These are phyloP conservation scores for Penelope pileata DNA, from an alignment of 2,113 vertebrate genomes.

Conservation along the genomic window DNA sequence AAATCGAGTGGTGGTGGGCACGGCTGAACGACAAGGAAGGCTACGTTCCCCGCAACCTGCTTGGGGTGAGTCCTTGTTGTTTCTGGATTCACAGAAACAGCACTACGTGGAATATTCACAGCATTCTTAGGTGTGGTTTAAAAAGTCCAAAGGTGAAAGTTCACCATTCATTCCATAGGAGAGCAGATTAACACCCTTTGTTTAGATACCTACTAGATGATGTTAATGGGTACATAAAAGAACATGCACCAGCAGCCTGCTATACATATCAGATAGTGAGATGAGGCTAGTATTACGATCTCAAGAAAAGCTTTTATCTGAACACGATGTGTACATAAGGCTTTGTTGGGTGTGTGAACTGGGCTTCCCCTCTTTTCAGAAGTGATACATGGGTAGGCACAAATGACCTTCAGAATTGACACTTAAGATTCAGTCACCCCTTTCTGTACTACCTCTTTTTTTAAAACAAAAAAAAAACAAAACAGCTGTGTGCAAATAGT, in stretches of 20 bases:
- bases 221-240: not conserved
- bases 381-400: not conserved
- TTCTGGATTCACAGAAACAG: not conserved
- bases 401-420: not conserved
- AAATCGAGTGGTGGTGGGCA: slow-evolving; percentile 98
- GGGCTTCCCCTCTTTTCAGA: not conserved
- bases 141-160: not conserved
- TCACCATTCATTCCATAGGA: not conserved
- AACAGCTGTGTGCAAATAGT: not conserved
- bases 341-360: not conserved
- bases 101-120: too few relatives aligned
- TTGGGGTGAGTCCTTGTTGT: slow-evolving; percentile 85
- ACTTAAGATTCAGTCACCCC: not conserved
- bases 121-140: not conserved
- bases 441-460: not conserved
- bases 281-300: too few relatives aligned
- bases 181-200: not conserved
- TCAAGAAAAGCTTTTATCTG: not conserved
- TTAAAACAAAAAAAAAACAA: not conserved
- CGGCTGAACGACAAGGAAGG: slow-evolving; percentile 86
- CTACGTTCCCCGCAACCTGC: slow-evolving; percentile 93
- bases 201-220: not conserved
- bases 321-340: rapidly evolving
- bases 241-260: not conserved
- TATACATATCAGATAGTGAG: not conserved